phyloP scores from a whole-genome alignment of 2,797 vertebrate genomes.

The Chromis chromis region DNA sequence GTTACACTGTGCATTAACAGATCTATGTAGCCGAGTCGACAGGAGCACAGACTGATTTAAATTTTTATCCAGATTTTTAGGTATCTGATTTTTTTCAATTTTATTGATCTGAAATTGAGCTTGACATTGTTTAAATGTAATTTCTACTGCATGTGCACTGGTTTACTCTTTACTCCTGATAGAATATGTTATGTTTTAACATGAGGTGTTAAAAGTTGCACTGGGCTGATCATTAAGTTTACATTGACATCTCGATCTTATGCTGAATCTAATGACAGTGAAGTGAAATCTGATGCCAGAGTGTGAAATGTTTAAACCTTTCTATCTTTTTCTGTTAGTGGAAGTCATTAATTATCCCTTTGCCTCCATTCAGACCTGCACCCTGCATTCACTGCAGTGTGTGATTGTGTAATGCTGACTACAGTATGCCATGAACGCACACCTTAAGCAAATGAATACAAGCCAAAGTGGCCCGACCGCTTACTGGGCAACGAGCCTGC shows the following conservation, averaged over 20 bases:
- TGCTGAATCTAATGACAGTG: background rate
- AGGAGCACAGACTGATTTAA: too few relatives aligned
- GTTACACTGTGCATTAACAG: background rate
- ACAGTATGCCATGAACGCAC: conserved; percentile 51
- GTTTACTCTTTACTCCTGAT: too few relatives aligned
- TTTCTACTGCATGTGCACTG: too few relatives aligned
- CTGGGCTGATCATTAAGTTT: background rate
- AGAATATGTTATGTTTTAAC: too few relatives aligned
- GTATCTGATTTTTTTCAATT: background rate
- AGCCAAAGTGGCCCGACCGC: conserved; percentile 41
- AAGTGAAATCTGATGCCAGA: conserved; percentile 19
- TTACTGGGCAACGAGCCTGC: conserved; percentile 66
- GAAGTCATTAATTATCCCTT: conserved; percentile 58
- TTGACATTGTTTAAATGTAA: background rate
- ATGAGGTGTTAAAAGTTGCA: too few relatives aligned
- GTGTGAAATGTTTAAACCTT: conserved; percentile 38
- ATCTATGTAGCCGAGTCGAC: background rate
- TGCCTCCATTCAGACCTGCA: conserved; percentile 30
- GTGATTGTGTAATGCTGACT: conserved; percentile 61
- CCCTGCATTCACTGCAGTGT: conserved; percentile 16
- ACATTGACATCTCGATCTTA: background rate
- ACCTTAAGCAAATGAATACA: conserved; percentile 79
- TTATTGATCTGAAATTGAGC: background rate
- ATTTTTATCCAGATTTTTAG: too few relatives aligned
- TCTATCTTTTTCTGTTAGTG: conserved; percentile 22